A percentile compares a stretch with the other conserved stretches of the same genome.
phyloP scores from a whole-genome alignment of 2,113 vertebrate species.

The Seriola dumerili region DNA sequence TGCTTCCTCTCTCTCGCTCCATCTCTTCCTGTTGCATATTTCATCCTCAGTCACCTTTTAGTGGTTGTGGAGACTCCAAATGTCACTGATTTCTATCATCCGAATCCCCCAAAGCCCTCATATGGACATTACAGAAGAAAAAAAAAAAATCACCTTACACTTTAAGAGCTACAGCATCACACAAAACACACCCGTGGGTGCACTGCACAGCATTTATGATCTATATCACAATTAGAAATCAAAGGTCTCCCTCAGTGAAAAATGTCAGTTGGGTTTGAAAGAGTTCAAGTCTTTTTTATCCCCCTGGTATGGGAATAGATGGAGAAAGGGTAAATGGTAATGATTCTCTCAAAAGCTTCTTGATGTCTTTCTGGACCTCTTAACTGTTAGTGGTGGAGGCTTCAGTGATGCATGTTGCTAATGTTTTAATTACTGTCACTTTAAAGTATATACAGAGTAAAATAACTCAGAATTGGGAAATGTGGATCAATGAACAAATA shows the following conservation, averaged over 20 bases:
- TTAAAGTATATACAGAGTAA: neutral
- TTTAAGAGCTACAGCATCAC: constrained; percentile 35
- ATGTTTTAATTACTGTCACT: constrained; percentile 28
- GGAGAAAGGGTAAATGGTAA: constrained; percentile 72
- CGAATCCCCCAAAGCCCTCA: constrained; percentile 47
- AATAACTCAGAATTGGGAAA: neutral
- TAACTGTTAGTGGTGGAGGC: neutral
- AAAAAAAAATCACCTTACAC: constrained; percentile 41
- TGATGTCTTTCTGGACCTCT: constrained; percentile 64
- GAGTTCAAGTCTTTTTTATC: constrained; percentile 48
- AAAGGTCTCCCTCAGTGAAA: constrained; percentile 76
- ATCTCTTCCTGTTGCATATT: constrained; percentile 51
- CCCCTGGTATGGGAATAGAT: constrained; percentile 48
- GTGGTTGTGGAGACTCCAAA: constrained; percentile 71
- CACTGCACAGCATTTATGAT: constrained; percentile 66
- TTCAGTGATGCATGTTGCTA: neutral
- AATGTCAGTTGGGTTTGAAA: constrained; percentile 70
- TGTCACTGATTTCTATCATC: constrained; percentile 81
- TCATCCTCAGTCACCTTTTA: constrained; percentile 70
- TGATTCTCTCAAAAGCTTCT: constrained; percentile 60
- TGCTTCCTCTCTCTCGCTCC: neutral
- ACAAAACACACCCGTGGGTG: constrained; percentile 62
- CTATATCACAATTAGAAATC: constrained; percentile 82
- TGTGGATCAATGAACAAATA: neutral
- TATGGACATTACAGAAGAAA: constrained; percentile 50